Base-by-base conservation (phyloP, 92 coral and sea anemone genomes). In the Pocillopora meandrina region DNA sequence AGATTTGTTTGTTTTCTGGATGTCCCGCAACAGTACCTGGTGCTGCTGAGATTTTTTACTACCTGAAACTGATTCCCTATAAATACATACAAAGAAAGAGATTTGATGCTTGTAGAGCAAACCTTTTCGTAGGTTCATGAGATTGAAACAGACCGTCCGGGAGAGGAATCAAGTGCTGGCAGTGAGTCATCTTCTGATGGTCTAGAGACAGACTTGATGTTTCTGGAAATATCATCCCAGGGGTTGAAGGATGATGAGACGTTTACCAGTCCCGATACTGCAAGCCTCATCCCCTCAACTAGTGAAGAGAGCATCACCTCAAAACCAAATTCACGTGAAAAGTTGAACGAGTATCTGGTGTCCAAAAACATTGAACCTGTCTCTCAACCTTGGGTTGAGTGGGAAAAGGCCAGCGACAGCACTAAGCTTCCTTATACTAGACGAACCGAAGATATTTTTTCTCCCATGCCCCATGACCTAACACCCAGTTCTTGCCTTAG, bases 181-280 rank as follows among this genome's bases (percentile, higher is more conserved):
- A 88, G 87, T 62, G 74, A 75, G 42, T 33, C 69, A 52, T 83
- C 91, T 55, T 88, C 81, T 67, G 87, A 83, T 69, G 84, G 66
- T 75, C 84, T 82, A 23, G 79, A 61, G 17, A 75, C 77, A 69
- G 82, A 84, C 65, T 58, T 85, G 62, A 60, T 56, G 56, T 65
- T 71, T 65, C 87, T 75, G 58, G 83, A 88, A 61, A 84, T 84
- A 82, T 76, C 75, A 52, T 69, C 77, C 33, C 69, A 34, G 12
- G 6, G 74, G 78, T 62, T 3, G 49, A 42, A 72, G 73, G 74
- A 79, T 61, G 77, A 88, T 42, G 88, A 88, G 73, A 83, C 88
- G 18, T 83, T 88, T 58, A 88, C 83, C 34, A 68, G 87, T 82
- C 88, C 88, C 10, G 88, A 88, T 62, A 83, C 80, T 71, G 88